Percentiles rank a stretch among this genome's conserved stretches.
Evolutionary conservation across 1,140 invertebrate species (phyloP).

Genomic region (Drosophila leontia): DNA sequence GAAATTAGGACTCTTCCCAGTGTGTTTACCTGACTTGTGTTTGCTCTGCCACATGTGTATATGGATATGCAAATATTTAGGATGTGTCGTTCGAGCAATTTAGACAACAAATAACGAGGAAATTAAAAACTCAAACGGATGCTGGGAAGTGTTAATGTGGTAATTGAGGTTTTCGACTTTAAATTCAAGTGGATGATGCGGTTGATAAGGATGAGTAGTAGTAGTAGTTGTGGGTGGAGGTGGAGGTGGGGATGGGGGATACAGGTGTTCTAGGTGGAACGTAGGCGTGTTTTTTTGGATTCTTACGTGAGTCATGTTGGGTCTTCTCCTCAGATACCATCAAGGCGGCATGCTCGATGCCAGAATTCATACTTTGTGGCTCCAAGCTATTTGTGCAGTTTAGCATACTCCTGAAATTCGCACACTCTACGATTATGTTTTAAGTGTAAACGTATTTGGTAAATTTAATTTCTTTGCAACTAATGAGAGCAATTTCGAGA

Average conservation of each 20-base stretch:
- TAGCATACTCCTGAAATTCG: conserved; percentile 92
- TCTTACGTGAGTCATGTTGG: conserved; percentile 93
- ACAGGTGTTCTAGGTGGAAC: conserved; percentile 31
- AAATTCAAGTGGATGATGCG: neutral
- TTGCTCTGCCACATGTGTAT: conserved; percentile 29
- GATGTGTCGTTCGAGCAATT: conserved; percentile 66
- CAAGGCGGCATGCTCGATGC: conserved; percentile 90
- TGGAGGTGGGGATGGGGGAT: neutral
- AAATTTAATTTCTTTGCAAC: conserved; percentile 77
- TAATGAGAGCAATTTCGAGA: conserved; percentile 63
- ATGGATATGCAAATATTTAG: conserved; percentile 50
- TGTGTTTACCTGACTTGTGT: conserved; percentile 59
- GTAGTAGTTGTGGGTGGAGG: neutral
- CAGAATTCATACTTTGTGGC: conserved; percentile 88
- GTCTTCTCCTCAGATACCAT: conserved; percentile 91
- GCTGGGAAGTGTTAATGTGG: conserved; percentile 7
- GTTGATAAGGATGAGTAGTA: conserved; percentile 1
- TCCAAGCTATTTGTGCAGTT: conserved; percentile 93
- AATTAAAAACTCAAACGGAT: conserved; percentile 55
- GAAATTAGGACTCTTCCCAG: conserved; percentile 32
- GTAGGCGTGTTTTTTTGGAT: conserved; percentile 65
- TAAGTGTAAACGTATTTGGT: conserved; percentile 84
- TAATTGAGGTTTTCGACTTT: conserved; percentile 5
- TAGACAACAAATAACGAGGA: conserved; percentile 76
- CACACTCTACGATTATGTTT: conserved; percentile 87